These are phyloP conservation scores for Schmidtea mediterranea DNA, from an alignment of 1,140 invertebrate species.

Conservation along the genomic window DNA sequence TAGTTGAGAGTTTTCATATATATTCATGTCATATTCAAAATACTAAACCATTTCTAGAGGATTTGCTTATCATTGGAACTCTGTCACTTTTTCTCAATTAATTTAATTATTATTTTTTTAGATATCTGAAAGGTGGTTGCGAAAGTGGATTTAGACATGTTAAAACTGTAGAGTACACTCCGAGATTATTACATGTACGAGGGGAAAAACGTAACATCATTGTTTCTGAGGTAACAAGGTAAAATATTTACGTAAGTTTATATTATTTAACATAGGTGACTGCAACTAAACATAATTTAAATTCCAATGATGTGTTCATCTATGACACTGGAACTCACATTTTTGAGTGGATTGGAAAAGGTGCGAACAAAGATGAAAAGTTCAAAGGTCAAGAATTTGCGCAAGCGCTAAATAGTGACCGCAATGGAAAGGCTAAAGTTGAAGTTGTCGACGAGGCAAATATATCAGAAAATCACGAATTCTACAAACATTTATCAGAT, in stretches of 20 bases:
- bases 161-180: slow-evolving; percentile 25
- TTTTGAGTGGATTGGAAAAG: slow-evolving; percentile 37
- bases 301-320: slow-evolving; percentile 64
- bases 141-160: slow-evolving; percentile 32
- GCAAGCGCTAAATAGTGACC: background rate
- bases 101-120: background rate
- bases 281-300: slow-evolving; percentile 29
- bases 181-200: slow-evolving; percentile 37
- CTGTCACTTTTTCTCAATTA: too few species aligned
- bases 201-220: slow-evolving; percentile 29
- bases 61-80: too few species aligned
- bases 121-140: slow-evolving; percentile 32
- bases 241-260: too few species aligned
- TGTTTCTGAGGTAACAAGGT: slow-evolving; percentile 28
- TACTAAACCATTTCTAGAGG: too few species aligned
- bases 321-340: slow-evolving; percentile 48
- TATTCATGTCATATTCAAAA: too few species aligned
- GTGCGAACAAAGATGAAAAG: slow-evolving; percentile 17
- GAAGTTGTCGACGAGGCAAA: background rate
- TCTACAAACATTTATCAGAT: too few species aligned
- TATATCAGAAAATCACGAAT: too few species aligned
- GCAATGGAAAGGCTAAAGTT: slow-evolving; percentile 2
- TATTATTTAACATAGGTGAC: slow-evolving; percentile 7
- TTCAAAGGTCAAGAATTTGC: slow-evolving; percentile 10
- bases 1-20: too few species aligned